Evolutionary conservation across 2,113 vertebrate species (phyloP).

Genomic region (Pristiophorus japonicus): DNA sequence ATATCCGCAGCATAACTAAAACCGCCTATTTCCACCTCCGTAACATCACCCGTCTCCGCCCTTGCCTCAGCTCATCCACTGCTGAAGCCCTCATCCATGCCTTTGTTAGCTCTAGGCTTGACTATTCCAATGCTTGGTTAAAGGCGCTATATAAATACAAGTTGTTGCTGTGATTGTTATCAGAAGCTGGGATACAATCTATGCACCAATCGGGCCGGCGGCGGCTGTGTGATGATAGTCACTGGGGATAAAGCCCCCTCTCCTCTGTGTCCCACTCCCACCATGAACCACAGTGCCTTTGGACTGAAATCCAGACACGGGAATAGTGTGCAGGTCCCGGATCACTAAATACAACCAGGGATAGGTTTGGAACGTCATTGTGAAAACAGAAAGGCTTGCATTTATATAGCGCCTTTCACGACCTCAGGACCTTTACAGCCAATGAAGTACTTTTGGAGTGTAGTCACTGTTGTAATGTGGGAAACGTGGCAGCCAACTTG

Average conservation of each 20-base stretch:
- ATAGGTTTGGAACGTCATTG: neutral
- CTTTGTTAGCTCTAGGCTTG: too few relatives aligned
- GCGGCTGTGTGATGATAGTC: neutral
- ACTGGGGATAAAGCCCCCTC: neutral
- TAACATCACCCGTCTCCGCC: too few relatives aligned
- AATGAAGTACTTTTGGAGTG: neutral
- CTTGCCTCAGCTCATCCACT: too few relatives aligned
- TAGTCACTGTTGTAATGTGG: neutral
- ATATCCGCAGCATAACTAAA: too few relatives aligned
- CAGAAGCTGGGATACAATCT: too few relatives aligned
- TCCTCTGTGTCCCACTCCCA: neutral
- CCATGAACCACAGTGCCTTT: neutral
- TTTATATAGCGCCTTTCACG: neutral
- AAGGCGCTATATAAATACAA: too few relatives aligned
- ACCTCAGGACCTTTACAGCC: neutral
- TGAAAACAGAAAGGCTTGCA: neutral
- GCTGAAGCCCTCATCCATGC: too few relatives aligned
- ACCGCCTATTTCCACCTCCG: too few relatives aligned
- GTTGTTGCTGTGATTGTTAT: too few relatives aligned
- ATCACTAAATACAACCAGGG: neutral
- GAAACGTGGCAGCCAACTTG: neutral
- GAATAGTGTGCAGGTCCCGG: too few relatives aligned
- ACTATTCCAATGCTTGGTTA: too few relatives aligned
- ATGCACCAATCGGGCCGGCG: too few relatives aligned
- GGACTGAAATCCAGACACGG: neutral